Evolutionary conservation across 2,888 invertebrate genomes (phyloP), one percentile per base, ranked within the genome.

Genomic region (Buathra laborator): DNA sequence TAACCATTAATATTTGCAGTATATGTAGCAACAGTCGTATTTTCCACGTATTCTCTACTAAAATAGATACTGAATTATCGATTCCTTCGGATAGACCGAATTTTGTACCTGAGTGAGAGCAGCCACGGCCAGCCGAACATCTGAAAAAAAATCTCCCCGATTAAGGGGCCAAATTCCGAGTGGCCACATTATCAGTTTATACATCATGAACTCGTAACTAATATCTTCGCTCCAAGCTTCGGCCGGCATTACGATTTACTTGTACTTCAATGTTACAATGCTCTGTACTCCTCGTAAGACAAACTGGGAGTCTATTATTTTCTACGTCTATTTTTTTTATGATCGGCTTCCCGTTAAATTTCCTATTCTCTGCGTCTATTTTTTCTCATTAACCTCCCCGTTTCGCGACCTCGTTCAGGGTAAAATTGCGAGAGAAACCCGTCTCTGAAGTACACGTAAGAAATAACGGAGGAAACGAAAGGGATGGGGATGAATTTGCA

Each of bases 181-280:
- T 48, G 88, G 89, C 83, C 88, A 88, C 86, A 85, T 84, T 59
- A 88, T 87, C 4, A 87, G 14, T 74, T 81, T 87, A 32, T 88
- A 88, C 43, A 87, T 74, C 19, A 74, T 59, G n/a, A 88, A 83
- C 81, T 87, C 88, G 80, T 86, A 85, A 64, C 75, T 77, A 9
- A 84, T 82, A 37, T 85, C 88, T 53, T 72, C 51, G 24, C 79
- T 88, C 88, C 88, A 88, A n/a, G 53, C 14, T 46, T 81, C 81
- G 6, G 4, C 48, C 56, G 83, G 46, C 84, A 83, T 86, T 19
- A 62, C 66, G 48, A 24, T 46, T 37, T 9, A 10, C 2, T 43
- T n/a, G 6, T 14, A 24, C 44, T 59, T 62, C 16, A 46, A 19
- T 12, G 48, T 74, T 74, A 9, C 19, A 32, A n/a, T 53, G 29